Evolutionary conservation across 2,113 vertebrate genomes (phyloP).

Genomic region (Phalacrocorax brasilianus): DNA sequence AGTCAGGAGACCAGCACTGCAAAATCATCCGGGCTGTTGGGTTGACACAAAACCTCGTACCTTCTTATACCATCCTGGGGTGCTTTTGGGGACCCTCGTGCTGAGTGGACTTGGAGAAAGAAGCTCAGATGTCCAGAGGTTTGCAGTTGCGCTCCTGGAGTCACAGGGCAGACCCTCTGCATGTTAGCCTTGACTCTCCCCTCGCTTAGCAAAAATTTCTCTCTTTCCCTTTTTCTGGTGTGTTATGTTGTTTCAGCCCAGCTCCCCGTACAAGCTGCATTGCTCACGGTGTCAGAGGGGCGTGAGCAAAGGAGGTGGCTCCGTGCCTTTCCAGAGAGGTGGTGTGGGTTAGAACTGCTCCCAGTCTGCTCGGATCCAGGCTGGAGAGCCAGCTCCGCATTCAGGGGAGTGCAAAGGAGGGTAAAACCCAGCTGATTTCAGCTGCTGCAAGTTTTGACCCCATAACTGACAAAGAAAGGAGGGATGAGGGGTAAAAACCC

Average conservation of each 20-base stretch:
- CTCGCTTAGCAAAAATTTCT: too few species aligned
- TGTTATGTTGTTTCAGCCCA: neutral
- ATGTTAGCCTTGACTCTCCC: rapidly evolving
- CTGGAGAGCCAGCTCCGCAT: rapidly evolving
- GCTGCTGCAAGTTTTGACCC: neutral
- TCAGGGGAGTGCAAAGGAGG: neutral
- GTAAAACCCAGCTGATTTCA: neutral
- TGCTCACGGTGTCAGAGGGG: neutral
- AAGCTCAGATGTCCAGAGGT: neutral
- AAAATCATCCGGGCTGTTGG: neutral
- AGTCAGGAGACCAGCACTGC: neutral
- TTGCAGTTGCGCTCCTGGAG: rapidly evolving
- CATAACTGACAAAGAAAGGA: neutral
- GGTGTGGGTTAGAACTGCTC: neutral
- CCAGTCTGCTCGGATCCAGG: rapidly evolving
- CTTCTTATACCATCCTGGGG: neutral
- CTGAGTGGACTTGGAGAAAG: neutral
- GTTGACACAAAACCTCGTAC: neutral
- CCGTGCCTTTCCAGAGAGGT: neutral
- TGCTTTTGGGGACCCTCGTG: neutral
- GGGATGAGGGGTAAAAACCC: neutral
- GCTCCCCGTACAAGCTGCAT: neutral
- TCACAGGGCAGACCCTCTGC: too few species aligned
- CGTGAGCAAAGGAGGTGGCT: neutral
- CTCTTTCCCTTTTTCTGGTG: too few species aligned